Conservation (phyloP, 2,888 invertebrate species). For the Dynastes hyllus region DNA sequence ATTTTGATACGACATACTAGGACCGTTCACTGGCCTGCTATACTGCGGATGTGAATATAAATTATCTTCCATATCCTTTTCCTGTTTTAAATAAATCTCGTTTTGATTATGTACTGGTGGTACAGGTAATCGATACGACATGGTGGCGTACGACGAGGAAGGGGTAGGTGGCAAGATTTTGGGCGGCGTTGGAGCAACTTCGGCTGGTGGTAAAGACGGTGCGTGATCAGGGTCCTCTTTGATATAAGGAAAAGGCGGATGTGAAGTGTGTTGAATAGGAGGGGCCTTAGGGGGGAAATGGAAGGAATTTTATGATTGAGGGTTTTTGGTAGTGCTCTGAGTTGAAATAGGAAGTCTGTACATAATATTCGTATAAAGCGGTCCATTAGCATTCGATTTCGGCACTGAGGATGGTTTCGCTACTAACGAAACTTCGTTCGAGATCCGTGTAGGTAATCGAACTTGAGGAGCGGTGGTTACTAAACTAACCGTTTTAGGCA, state of each 20-base stretch:
- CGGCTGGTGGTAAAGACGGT: not conserved
- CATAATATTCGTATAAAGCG: constrained; percentile 31
- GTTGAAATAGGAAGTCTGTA: constrained; percentile 33
- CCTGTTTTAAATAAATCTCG: constrained; percentile 36
- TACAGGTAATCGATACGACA: constrained; percentile 15
- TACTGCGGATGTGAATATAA: constrained; percentile 23
- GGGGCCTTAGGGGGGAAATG: too few relatives aligned
- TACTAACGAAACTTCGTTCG: constrained; percentile 27
- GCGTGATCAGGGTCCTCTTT: constrained; percentile 35
- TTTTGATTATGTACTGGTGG: constrained; percentile 33
- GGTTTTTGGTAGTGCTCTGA: not conserved
- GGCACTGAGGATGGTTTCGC: constrained; percentile 9
- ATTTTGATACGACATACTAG: constrained; percentile 28
- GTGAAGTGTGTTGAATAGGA: constrained; percentile 5
- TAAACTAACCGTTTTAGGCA: constrained; percentile 35
- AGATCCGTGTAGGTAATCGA: constrained; percentile 16
- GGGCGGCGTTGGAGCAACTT: constrained; percentile 19
- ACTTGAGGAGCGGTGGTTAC: constrained; percentile 6
- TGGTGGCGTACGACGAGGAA: constrained; percentile 6
- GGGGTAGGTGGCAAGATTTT: constrained; percentile 10
- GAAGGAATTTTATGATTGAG: too few relatives aligned
- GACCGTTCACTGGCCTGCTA: constrained; percentile 3
- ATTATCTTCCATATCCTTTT: constrained; percentile 39
- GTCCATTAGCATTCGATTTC: constrained; percentile 9
- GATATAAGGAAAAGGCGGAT: constrained; percentile 20